A percentile compares a stretch with the other conserved stretches of the same genome.
These are phyloP conservation scores for Cyaniris semiargus DNA, from an alignment of 2,888 invertebrate genomes.

Conservation along the genomic window DNA sequence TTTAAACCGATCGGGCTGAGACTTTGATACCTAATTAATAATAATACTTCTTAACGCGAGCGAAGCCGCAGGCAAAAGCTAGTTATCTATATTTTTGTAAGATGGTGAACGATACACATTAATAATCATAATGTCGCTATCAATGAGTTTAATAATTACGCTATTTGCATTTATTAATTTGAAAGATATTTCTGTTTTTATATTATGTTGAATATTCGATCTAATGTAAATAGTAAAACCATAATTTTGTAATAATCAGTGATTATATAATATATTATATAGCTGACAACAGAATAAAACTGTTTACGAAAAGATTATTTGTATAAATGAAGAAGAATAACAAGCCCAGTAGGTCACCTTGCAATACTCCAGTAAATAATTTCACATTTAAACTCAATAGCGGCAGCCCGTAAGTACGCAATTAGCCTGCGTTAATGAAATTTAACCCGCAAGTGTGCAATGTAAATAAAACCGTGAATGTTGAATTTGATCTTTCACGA, in stretches of 20 bases:
- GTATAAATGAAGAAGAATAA: neutral
- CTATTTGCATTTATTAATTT: too few relatives aligned
- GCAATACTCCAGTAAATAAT: neutral
- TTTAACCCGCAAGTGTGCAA: neutral
- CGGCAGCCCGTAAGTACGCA: neutral
- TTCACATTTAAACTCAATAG: neutral
- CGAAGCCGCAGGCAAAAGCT: too few relatives aligned
- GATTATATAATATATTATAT: neutral
- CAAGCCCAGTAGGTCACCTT: neutral
- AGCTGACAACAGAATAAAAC: neutral
- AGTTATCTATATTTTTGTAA: too few relatives aligned
- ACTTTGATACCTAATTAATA: too few relatives aligned
- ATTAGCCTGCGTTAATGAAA: neutral
- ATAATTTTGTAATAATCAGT: neutral
- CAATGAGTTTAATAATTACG: too few relatives aligned
- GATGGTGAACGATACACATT: too few relatives aligned
- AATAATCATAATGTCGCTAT: too few relatives aligned
- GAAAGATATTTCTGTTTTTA: too few relatives aligned
- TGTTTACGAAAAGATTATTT: neutral
- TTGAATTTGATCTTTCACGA: conserved; percentile 1
- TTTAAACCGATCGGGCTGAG: too few relatives aligned
- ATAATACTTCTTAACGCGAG: too few relatives aligned
- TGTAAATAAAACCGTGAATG: conserved; percentile 11
- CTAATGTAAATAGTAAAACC: too few relatives aligned
- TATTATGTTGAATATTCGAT: too few relatives aligned